Evolutionary conservation across 2,888 invertebrate genomes (phyloP), one percentile per base, ranked within the genome.

Genomic region (Rapana venosa): DNA sequence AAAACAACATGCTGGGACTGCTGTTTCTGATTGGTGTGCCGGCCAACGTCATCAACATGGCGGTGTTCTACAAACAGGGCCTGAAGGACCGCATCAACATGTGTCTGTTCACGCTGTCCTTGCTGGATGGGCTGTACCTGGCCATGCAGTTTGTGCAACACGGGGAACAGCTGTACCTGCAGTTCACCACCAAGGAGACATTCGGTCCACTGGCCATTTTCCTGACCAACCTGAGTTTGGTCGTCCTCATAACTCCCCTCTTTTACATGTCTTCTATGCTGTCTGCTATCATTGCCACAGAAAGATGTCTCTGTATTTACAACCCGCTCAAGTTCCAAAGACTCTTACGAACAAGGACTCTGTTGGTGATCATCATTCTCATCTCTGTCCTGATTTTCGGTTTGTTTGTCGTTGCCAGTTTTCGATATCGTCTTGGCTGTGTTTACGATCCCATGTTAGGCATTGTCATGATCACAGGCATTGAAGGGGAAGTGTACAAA

Each of bases 41-140:
- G 8, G 74, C 74, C n/a, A 74, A 74, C 74, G 74, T 74, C 74
- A 74, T 74, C 74, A 74, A 74, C n/a, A 74, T 74, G 74, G 74
- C 74, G 74, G 74, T 74, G n/a, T 74, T 74, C n/a, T 74, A 30
- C 74, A 74, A n/a, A 74, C 74, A 74, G n/a, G 74, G 74, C n/a
- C 74, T 74, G 74, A 26, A n/a, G n/a, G 74, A 74, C n/a, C 74
- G 74, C 11, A n/a, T 74, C 11, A 74, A 74, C 74, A 11, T 74
- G n/a, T 74, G 74, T 74, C 74, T 74, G 26, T 74, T 74, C n/a
- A n/a, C 74, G 11, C n/a, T 74, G 74, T 74, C 74, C 13, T n/a
- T 74, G n/a, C 11, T 11, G 26, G 74, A 74, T n/a, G 11, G 26
- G 26, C 74, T 74, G 6, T 74, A n/a, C n/a, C n/a, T 74, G n/a